Conservation (phyloP, 2,888 invertebrate species). For the Eupithecia tripunctaria region DNA sequence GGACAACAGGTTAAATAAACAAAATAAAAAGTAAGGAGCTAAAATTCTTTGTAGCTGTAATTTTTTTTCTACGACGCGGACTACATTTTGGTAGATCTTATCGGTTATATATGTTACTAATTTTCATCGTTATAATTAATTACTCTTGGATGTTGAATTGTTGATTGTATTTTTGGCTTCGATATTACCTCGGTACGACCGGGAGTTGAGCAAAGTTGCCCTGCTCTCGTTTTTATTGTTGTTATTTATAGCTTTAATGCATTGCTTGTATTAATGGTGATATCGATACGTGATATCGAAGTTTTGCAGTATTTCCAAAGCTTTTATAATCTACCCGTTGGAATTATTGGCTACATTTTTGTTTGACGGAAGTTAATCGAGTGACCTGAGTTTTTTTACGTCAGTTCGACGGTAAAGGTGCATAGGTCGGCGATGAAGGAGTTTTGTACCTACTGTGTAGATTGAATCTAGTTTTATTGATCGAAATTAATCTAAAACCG, state of each 20-base stretch:
- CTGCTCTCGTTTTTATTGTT: slow-evolving; percentile 34
- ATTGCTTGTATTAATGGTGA: slow-evolving; percentile 37
- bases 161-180: slow-evolving; percentile 26
- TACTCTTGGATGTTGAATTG: neutral
- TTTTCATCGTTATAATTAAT: too few species aligned
- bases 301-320: slow-evolving; percentile 17
- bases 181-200: slow-evolving; percentile 32
- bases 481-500: neutral
- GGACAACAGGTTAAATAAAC: too few species aligned
- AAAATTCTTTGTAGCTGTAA: too few species aligned
- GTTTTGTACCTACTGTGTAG: neutral
- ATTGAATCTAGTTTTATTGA: neutral
- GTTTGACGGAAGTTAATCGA: slow-evolving; percentile 2
- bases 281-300: slow-evolving; percentile 35
- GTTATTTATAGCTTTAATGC: slow-evolving; percentile 43
- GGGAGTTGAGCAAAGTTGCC: slow-evolving; percentile 33
- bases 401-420: neutral
- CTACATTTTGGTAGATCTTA: too few species aligned
- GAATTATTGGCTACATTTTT: slow-evolving; percentile 10
- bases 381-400: neutral
- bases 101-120: too few species aligned
- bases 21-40: too few species aligned
- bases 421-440: neutral
- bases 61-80: too few species aligned
- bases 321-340: slow-evolving; percentile 21